Conservation (phyloP, 2,797 vertebrate genomes). For the Toxotes lorentzi region DNA sequence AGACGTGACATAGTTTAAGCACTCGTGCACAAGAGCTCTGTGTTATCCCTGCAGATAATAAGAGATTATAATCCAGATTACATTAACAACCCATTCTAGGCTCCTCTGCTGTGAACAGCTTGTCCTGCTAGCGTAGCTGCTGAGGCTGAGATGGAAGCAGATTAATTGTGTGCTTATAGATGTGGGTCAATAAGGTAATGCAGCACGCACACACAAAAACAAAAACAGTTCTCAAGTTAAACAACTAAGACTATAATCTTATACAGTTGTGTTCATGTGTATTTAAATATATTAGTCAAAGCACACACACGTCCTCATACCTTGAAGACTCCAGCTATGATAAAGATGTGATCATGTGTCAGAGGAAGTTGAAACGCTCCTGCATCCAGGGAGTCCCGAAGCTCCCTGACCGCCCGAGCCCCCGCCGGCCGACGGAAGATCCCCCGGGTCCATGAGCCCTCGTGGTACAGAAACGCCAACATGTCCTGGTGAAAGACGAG, state of each 20-base stretch:
- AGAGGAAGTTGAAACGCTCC: conserved; percentile 89
- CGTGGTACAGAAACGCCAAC: conserved; percentile 91
- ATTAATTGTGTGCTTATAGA: conserved; percentile 54
- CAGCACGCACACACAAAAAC: neutral
- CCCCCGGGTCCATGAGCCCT: conserved; percentile 92
- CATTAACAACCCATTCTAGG: conserved; percentile 21
- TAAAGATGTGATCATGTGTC: conserved; percentile 89
- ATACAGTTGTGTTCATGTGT: no score
- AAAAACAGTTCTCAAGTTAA: neutral
- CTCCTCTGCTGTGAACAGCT: conserved; percentile 55
- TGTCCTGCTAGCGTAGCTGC: conserved; percentile 58
- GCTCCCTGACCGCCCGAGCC: conserved; percentile 91
- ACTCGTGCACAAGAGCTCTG: conserved; percentile 25
- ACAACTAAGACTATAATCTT: no score
- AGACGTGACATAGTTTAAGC: conserved; percentile 8
- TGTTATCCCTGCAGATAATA: conserved; percentile 64
- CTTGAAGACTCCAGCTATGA: conserved; percentile 95
- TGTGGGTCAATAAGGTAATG: conserved; percentile 52
- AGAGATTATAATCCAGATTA: conserved; percentile 73
- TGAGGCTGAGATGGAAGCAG: conserved; percentile 38
- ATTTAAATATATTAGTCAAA: neutral
- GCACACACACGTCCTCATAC: conserved; percentile 67
- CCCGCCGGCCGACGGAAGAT: conserved; percentile 95
- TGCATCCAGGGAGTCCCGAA: conserved; percentile 91
- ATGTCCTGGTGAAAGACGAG: conserved; percentile 87